Evolutionary conservation across 2,113 vertebrate species (phyloP), one percentile per base, ranked within the genome.

Genomic region (Austrofundulus limnaeus): DNA sequence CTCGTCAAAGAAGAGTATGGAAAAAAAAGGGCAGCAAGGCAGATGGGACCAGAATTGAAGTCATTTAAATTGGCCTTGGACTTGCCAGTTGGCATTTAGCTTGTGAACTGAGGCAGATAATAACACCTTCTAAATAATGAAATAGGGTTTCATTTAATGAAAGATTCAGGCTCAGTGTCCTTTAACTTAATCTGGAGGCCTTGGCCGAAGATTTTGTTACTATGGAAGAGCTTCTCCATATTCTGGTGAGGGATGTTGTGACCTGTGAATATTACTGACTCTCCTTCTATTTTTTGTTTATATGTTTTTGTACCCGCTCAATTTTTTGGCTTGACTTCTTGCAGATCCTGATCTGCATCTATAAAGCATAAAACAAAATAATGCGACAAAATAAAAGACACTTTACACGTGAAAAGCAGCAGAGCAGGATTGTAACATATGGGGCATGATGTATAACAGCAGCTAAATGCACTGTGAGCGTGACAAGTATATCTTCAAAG

Each of bases 111-210:
- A 91, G 70, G 81, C 61, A 69, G 87, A 84, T 87, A 87, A 89
- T 82, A 89, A 89, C 86, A 89, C 79, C 87, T 61, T 87, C 78
- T 88, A 87, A 91, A 91, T 89, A 91, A 89, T 83, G 67, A 86
- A 91, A 85, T 83, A 84, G 86, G 81, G 80, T 80, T 61, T 85
- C 66, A 46, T 87, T 87, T 90, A 90, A 89, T 89, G 81, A 89
- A 88, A 87, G 83, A 82, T 90, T 81, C 64, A 77, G 76, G 69
- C 80, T 76, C 72, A 64, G 42, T 78, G 76, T 84, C 80, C 74
- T 78, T 86, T 76, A 61, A 70, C 71, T 69, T 75, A 85, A 89
- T 81, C 78, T 70, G 52, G 82, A 75, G 66, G 60, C 74, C 86
- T 81, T 77, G 76, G 81, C 69, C 63, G 77, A 74, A 76, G 69